A percentile compares a stretch with the other conserved stretches of the same genome.
Evolutionary conservation across 2,113 vertebrate species (phyloP).

Genomic region (Todiramphus saurophagus): DNA sequence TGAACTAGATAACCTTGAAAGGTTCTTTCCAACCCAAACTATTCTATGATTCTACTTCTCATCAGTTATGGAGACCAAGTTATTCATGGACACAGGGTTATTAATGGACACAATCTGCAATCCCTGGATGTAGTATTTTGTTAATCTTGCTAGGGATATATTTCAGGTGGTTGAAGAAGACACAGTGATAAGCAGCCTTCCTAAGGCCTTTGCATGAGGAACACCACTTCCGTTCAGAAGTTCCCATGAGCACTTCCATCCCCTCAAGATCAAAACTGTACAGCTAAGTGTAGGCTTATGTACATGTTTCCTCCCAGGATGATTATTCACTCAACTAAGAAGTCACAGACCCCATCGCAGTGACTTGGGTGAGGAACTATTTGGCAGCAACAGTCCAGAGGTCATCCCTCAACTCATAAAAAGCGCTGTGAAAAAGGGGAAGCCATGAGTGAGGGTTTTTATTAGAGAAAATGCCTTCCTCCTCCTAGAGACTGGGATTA

Average conservation of each 20-base stretch:
- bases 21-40: background rate
- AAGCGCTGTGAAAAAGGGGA: slow-evolving; percentile 41
- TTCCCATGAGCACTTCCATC: background rate
- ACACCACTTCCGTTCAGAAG: background rate
- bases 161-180: background rate
- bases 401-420: background rate
- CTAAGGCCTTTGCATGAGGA: background rate
- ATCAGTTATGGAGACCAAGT: background rate
- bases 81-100: background rate
- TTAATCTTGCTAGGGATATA: background rate
- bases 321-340: background rate
- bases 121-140: background rate
- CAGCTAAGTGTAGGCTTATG: background rate
- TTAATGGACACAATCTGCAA: background rate
- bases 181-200: background rate
- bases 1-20: background rate
- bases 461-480: slow-evolving; percentile 49
- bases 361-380: background rate
- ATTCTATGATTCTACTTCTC: background rate
- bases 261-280: background rate
- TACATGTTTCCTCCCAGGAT: background rate
- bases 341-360: background rate
- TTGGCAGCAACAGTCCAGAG: background rate
- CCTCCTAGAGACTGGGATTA: slow-evolving; percentile 43
- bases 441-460: slow-evolving; percentile 50